Evolutionary conservation across 2,888 invertebrate genomes (phyloP), one percentile per base, ranked within the genome.

Genomic region (Digitonthophagus gazella): DNA sequence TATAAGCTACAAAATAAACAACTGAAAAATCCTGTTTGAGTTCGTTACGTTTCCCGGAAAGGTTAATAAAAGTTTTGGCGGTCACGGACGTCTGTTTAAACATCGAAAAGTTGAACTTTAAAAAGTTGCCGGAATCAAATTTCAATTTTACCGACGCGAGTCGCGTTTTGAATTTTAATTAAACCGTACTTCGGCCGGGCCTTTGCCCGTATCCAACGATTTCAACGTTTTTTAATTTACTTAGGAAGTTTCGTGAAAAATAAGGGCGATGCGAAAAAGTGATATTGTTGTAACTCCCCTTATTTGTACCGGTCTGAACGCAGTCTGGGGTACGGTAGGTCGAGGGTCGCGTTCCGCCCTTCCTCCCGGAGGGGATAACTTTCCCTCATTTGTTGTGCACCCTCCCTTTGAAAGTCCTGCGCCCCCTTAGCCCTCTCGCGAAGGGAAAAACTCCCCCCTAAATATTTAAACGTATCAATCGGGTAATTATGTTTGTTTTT

Each of bases 401-500:
- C 28, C 28, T 44, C 28, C 28, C 28, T 44, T 44, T 44, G 28
- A 44, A 44, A 44, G 11, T n/a, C n/a, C n/a, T 44, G 3, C 28
- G 28, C 3, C 22, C 22, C 22, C 22, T 22, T 22, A n/a, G n/a
- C n/a, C n/a, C n/a, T n/a, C n/a, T n/a, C n/a, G n/a, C 22, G 22
- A 44, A n/a, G n/a, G n/a, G n/a, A n/a, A n/a, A n/a, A n/a, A n/a
- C n/a, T 2, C 11, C 28, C 28, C 28, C 28, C 28, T 44, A 44
- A 44, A 44, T 44, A 44, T 44, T 44, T 44, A 44, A 44, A 1
- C 28, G 28, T 44, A 44, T 44, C 28, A 44, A 44, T 44, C 28
- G 8, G 28, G 11, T 44, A 44, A 44, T 44, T 44, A 44, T 19
- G 15, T 57, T 67, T 61, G 65, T 20, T 85, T 86, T 57, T 85